A percentile compares a stretch with the other conserved stretches of the same genome.
These are phyloP conservation scores for Aldrovandia affinis DNA, from an alignment of 2,797 vertebrate species.

Conservation along the genomic window DNA sequence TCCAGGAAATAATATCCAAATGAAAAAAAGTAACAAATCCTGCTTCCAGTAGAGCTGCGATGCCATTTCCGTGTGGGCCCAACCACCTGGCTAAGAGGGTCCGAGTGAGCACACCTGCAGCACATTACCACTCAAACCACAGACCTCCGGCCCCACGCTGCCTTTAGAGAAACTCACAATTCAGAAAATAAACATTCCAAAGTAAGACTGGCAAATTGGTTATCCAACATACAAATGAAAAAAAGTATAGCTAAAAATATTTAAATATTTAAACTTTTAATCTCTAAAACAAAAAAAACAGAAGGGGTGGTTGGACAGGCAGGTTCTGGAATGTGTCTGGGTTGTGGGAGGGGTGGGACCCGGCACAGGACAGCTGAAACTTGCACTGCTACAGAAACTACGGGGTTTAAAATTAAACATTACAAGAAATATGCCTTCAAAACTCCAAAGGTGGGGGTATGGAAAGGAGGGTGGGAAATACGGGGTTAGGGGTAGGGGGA, in stretches of 20 bases:
- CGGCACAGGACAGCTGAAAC: neutral
- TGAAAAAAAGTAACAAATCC: neutral
- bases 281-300: neutral
- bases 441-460: neutral
- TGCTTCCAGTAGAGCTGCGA: conserved; percentile 1
- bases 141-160: neutral
- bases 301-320: conserved; percentile 19
- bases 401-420: conserved; percentile 66
- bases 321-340: conserved; percentile 26
- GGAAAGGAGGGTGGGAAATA: neutral
- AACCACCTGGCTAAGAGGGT: neutral
- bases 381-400: neutral
- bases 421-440: conserved; percentile 49
- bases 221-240: neutral
- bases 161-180: neutral
- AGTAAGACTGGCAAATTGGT: neutral
- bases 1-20: neutral
- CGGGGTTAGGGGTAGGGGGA: conserved; percentile 17
- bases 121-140: conserved; percentile 16
- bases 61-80: neutral
- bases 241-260: neutral
- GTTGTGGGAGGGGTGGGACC: neutral
- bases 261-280: neutral
- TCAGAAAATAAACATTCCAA: neutral
- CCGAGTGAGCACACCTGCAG: neutral